Conservation (phyloP, 2,888 invertebrate genomes). For the Calameuta idolon region DNA sequence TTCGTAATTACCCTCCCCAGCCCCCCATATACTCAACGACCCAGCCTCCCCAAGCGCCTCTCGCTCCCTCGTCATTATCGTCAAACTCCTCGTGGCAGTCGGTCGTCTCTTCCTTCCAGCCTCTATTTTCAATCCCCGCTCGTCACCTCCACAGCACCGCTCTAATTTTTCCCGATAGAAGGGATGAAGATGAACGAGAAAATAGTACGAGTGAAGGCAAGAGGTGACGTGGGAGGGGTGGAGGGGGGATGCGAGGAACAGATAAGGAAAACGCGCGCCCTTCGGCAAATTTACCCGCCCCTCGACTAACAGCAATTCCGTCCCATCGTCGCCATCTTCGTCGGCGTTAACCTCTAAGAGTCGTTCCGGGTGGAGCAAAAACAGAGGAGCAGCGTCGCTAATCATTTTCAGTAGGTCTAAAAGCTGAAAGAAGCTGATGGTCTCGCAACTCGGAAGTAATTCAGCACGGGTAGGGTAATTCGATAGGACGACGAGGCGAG, state of each 20-base stretch:
- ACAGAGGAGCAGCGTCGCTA: too few relatives aligned
- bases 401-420: too few relatives aligned
- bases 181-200: background rate
- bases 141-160: constrained; percentile 6
- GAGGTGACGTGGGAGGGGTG: too few relatives aligned
- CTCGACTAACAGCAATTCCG: constrained; percentile 32
- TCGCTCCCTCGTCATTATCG: constrained; percentile 16
- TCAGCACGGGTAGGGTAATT: too few relatives aligned
- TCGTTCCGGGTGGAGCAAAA: constrained; percentile 19
- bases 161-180: constrained; percentile 2
- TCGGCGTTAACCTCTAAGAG: constrained; percentile 33
- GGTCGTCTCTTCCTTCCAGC: background rate
- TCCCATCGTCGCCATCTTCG: constrained; percentile 27
- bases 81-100: background rate
- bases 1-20: constrained; percentile 64
- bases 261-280: too few relatives aligned
- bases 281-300: constrained; percentile 26
- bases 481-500: too few relatives aligned
- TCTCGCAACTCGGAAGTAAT: too few relatives aligned
- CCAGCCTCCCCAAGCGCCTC: constrained; percentile 40
- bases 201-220: background rate
- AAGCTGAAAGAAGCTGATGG: too few relatives aligned
- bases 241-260: too few relatives aligned
- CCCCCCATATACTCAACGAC: constrained; percentile 13
- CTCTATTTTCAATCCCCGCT: constrained; percentile 19